Evolutionary conservation across 2,888 invertebrate species (phyloP).

Genomic region (Pocota personata): DNA sequence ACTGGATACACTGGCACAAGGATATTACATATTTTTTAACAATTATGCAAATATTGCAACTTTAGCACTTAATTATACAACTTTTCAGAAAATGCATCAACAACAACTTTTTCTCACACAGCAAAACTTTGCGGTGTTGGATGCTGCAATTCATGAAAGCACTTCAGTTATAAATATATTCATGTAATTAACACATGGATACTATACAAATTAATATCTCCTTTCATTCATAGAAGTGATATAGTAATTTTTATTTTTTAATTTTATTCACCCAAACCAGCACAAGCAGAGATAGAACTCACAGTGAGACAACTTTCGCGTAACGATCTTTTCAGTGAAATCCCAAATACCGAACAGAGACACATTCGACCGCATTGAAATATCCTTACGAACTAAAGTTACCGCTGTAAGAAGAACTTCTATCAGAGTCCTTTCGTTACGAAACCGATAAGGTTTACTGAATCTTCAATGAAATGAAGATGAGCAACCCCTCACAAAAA

Average conservation of each 20-base stretch:
- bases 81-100: background rate
- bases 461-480: constrained; percentile 34
- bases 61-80: background rate
- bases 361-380: constrained; percentile 39
- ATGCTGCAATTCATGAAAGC: background rate
- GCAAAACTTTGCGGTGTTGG: background rate
- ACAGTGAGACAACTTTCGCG: no score
- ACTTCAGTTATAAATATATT: background rate
- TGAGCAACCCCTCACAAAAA: constrained; percentile 4
- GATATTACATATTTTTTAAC: background rate
- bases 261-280: background rate
- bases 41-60: background rate
- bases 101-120: background rate
- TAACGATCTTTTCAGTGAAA: background rate
- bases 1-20: background rate
- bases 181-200: background rate
- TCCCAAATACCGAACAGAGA: constrained; percentile 4
- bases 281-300: background rate
- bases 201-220: background rate
- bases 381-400: constrained; percentile 54
- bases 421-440: constrained; percentile 24
- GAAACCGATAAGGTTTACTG: background rate
- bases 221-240: background rate
- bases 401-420: background rate
- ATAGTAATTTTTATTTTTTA: background rate